Base-by-base conservation (phyloP, 2,113 vertebrate species). In the Tamias sibiricus region DNA sequence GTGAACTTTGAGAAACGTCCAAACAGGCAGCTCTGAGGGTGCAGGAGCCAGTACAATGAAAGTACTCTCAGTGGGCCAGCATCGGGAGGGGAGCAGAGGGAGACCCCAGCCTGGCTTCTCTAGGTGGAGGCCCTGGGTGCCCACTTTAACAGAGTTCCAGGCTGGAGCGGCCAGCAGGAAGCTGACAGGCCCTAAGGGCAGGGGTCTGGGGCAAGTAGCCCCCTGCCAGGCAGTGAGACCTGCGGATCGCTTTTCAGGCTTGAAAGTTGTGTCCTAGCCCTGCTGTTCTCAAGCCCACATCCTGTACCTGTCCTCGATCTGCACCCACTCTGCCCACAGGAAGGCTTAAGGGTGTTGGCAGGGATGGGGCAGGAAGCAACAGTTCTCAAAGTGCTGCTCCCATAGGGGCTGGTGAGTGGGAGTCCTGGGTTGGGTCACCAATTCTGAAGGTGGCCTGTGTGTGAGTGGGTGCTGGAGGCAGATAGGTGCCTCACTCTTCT, bases 401-500 rank as follows among this genome's bases (percentile, higher is more conserved):
- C 13, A 22, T 24, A 4, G 47, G 37, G 71, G 57, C 20, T 4
- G 22, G 0, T 26, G 32, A 8, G 37, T 0, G 8, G 30, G 4
- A 12, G 77, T 13, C 6, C 19, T 13, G 19, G 26, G 28, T 59
- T 59, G 44, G 7, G 22, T 83, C 40, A 6, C 47, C 28, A 20
- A 20, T 2, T 0, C 30, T 16, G 4, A 14, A 72, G 42, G 32
- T 32, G 52, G 59, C 12, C 81, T 62, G 22, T 17, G 1, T 62
- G 90, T 17, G 32, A n/a, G n/a, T 1, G 59, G 17, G 42, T 11
- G 0, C 89, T 62, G n/a, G 30, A 66, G n/a, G 8, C 68, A 42
- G 32, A n/a, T 2, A 24, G n/a, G 19, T 0, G 9, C 28, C 24
- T 19, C 3, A 1, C 24, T 32, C 35, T 8, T 40, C 6, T 8